A percentile compares a stretch with the other conserved stretches of the same genome.
Conservation (phyloP, 2,888 invertebrate species). For the Lasiommata megera region DNA sequence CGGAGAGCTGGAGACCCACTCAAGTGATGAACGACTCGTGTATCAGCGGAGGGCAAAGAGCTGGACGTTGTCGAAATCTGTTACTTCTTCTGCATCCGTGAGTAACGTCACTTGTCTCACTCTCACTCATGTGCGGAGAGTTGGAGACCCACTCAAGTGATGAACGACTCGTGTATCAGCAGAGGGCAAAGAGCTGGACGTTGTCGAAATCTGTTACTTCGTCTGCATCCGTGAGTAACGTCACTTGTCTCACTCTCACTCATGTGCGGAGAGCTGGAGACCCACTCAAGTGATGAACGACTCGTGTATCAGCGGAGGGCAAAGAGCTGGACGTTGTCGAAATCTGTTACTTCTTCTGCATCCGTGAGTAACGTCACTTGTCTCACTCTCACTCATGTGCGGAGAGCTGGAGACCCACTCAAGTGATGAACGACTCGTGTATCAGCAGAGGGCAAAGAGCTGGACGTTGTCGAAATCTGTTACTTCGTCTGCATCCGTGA, state of each 20-base stretch:
- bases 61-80: slow-evolving; percentile 61
- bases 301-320: slow-evolving; percentile 68
- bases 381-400: neutral
- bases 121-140: neutral
- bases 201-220: slow-evolving; percentile 66
- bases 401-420: too few relatives aligned
- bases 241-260: neutral
- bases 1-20: slow-evolving; percentile 44
- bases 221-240: slow-evolving; percentile 67
- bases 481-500: slow-evolving; percentile 75
- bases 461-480: slow-evolving; percentile 60
- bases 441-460: slow-evolving; percentile 71
- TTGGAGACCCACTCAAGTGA: too few relatives aligned
- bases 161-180: too few relatives aligned
- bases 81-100: slow-evolving; percentile 74
- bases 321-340: slow-evolving; percentile 64
- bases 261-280: slow-evolving; percentile 34
- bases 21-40: slow-evolving; percentile 73
- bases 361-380: slow-evolving; percentile 50
- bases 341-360: slow-evolving; percentile 71
- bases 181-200: slow-evolving; percentile 69
- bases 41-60: slow-evolving; percentile 66
- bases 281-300: slow-evolving; percentile 67
- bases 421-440: slow-evolving; percentile 59
- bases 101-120: slow-evolving; percentile 37